Conservation (phyloP, 2,888 invertebrate genomes). For the Geophilus truncorum region DNA sequence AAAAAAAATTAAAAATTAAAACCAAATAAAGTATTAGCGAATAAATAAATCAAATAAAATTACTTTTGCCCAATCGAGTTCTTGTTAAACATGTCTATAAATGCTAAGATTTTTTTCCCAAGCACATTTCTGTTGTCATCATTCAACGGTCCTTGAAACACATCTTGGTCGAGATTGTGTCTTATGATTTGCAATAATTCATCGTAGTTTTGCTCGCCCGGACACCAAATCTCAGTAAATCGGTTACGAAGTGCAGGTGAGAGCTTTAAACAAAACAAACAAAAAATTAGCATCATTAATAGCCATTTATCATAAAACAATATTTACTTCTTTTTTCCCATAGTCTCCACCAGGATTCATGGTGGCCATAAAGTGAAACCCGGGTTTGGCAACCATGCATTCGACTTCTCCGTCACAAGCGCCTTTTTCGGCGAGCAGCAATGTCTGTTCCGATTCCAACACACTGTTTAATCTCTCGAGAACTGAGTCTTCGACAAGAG, state of each 20-base stretch:
- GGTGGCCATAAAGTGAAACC: slow-evolving; percentile 89
- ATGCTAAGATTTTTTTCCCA: slow-evolving; percentile 63
- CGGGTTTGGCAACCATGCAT: slow-evolving; percentile 61
- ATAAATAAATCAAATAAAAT: slow-evolving; percentile 38
- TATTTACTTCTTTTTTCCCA: slow-evolving; percentile 84
- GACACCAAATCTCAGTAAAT: slow-evolving; percentile 99
- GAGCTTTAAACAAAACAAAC: slow-evolving; percentile 52
- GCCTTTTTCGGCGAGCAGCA: slow-evolving; percentile 87
- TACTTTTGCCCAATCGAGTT: slow-evolving; percentile 64
- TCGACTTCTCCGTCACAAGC: slow-evolving; percentile 44
- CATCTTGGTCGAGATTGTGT: slow-evolving; percentile 62
- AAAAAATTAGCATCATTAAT: too few species aligned
- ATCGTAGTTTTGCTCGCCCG: slow-evolving; percentile 62
- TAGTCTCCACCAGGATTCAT: slow-evolving; percentile 99
- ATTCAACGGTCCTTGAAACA: not conserved
- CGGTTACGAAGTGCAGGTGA: slow-evolving; percentile 95
- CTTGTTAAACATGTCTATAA: slow-evolving; percentile 68
- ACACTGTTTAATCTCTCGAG: slow-evolving; percentile 94
- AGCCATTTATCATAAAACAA: not conserved
- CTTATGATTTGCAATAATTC: slow-evolving; percentile 77
- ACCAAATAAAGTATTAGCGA: too few species aligned
- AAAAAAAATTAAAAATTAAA: not conserved
- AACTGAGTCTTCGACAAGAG: slow-evolving; percentile 96
- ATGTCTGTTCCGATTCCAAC: slow-evolving; percentile 81
- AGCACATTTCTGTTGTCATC: not conserved